These are phyloP conservation scores for Scytalopus superciliaris DNA, from an alignment of 2,113 vertebrate genomes.

Conservation along the genomic window DNA sequence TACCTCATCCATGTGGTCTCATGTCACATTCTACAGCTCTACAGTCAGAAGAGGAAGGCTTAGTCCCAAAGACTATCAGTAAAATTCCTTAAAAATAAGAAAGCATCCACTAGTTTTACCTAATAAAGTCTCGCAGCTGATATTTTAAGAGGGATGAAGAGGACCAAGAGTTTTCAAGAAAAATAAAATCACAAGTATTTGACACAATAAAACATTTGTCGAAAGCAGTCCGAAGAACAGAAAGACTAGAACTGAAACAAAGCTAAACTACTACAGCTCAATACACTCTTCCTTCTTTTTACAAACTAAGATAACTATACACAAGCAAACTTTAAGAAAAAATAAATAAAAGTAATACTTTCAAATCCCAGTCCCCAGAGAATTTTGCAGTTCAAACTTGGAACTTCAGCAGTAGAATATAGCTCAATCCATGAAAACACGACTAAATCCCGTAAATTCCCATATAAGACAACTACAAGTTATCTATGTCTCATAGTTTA, in stretches of 20 bases:
- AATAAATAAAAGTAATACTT: rapidly evolving
- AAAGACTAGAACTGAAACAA: rapidly evolving
- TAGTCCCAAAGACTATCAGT: rapidly evolving
- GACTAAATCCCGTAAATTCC: rapidly evolving
- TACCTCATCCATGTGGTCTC: rapidly evolving
- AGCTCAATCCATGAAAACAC: rapidly evolving
- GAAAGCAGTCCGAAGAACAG: rapidly evolving
- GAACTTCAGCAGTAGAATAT: rapidly evolving
- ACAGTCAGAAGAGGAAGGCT: background rate
- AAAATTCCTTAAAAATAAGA: rapidly evolving
- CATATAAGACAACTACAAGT: rapidly evolving
- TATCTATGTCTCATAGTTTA: rapidly evolving
- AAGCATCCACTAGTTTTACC: rapidly evolving
- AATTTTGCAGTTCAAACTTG: rapidly evolving
- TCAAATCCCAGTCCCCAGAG: rapidly evolving
- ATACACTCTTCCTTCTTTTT: rapidly evolving
- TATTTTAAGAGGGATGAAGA: rapidly evolving
- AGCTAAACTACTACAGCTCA: rapidly evolving
- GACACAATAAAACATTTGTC: rapidly evolving
- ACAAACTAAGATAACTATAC: rapidly evolving
- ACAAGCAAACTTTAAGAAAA: background rate
- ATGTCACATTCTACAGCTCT: rapidly evolving
- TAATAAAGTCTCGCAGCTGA: rapidly evolving
- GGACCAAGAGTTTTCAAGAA: rapidly evolving
- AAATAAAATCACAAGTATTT: background rate